phyloP scores from a whole-genome alignment of 2,797 vertebrate species.

The Phaenicophaeus curvirostris region DNA sequence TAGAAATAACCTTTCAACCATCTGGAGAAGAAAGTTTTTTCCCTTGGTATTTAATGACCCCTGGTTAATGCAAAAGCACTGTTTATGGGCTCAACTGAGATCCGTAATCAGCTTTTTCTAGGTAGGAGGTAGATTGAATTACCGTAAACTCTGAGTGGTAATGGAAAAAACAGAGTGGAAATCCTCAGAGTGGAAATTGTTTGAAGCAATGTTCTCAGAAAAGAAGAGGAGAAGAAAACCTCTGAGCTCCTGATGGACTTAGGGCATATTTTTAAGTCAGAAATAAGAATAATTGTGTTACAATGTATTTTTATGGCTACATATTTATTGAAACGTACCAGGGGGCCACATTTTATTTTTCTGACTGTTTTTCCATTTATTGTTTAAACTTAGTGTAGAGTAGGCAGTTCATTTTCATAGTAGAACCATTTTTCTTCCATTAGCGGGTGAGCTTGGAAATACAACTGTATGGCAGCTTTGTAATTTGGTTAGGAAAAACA shows the following conservation, averaged over 20 bases:
- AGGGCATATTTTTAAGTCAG: not conserved
- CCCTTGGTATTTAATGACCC: conserved; percentile 30
- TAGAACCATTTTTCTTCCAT: not conserved
- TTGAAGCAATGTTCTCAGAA: not conserved
- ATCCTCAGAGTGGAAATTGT: conserved; percentile 9
- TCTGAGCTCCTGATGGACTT: not conserved
- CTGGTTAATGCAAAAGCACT: conserved; percentile 30
- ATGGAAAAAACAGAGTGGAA: not conserved
- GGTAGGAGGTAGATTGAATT: conserved; percentile 50
- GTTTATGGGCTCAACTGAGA: conserved; percentile 6
- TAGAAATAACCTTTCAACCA: not conserved
- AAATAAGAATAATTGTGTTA: not conserved
- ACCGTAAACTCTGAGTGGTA: not conserved
- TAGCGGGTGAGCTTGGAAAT: not conserved
- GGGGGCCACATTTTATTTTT: not conserved
- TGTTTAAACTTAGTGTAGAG: not conserved
- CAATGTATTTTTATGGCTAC: not conserved
- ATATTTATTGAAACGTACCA: not conserved
- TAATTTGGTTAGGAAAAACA: not conserved
- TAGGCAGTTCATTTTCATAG: not conserved
- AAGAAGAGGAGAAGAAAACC: not conserved
- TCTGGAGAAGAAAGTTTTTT: conserved; percentile 36
- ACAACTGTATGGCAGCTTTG: not conserved
- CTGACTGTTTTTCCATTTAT: not conserved
- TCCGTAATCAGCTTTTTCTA: conserved; percentile 34